phyloP scores from a whole-genome alignment of 1,140 invertebrate genomes.

The Bombus ignitus region DNA sequence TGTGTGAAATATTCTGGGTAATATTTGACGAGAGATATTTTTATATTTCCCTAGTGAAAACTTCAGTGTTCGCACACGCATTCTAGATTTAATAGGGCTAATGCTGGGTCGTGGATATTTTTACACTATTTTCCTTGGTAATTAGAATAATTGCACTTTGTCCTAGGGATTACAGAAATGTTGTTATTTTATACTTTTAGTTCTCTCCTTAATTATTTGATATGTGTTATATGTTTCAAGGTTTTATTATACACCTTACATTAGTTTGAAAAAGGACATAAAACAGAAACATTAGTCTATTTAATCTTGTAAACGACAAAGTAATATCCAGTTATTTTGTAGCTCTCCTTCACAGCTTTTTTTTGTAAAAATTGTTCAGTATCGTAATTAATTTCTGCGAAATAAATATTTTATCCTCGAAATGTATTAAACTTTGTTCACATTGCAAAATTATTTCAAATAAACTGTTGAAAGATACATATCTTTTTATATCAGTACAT shows the following conservation, averaged over 20 bases:
- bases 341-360: too few species aligned
- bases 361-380: too few species aligned
- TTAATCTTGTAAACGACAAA: neutral
- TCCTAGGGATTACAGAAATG: neutral
- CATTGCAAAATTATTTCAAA: too few species aligned
- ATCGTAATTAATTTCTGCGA: too few species aligned
- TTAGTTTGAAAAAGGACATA: too few species aligned
- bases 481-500: too few species aligned
- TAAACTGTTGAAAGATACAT: too few species aligned
- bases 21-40: constrained; percentile 1
- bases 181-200: neutral
- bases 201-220: neutral
- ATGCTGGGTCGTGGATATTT: neutral
- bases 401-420: too few species aligned
- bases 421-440: too few species aligned
- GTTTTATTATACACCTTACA: neutral
- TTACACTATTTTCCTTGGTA: neutral
- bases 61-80: neutral
- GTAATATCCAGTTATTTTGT: too few species aligned
- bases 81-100: neutral
- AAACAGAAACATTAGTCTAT: neutral
- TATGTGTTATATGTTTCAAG: neutral
- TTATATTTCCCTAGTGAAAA: neutral
- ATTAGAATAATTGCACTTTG: neutral
- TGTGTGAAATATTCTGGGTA: neutral